Conservation (phyloP, 2,113 vertebrate genomes). For the Abramis brama region DNA sequence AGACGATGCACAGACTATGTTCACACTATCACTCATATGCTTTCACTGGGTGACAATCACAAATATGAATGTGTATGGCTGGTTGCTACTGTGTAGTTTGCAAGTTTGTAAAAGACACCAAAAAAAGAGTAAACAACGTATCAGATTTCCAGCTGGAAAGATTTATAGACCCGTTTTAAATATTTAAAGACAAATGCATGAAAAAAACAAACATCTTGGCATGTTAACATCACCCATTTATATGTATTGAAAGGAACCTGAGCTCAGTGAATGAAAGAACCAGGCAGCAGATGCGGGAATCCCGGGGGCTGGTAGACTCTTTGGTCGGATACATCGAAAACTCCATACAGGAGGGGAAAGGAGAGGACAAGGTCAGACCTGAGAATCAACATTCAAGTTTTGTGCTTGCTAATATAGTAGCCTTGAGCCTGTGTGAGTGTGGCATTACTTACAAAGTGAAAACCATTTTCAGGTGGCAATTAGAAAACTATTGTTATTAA, state of each 20-base stretch:
- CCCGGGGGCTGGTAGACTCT: constrained; percentile 86
- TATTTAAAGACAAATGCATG: neutral
- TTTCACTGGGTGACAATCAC: neutral
- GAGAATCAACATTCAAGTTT: neutral
- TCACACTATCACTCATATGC: neutral
- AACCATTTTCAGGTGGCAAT: neutral
- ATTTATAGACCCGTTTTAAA: neutral
- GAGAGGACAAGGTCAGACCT: constrained; percentile 86
- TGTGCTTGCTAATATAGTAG: neutral
- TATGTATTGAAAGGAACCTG: constrained; percentile 82
- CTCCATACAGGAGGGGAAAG: constrained; percentile 82
- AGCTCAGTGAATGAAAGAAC: constrained; percentile 94
- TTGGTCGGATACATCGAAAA: constrained; percentile 87
- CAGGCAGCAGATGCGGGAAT: constrained; percentile 92
- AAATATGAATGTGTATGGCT: neutral
- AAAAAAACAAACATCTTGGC: neutral
- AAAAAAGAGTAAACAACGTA: neutral
- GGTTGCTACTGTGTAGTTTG: neutral
- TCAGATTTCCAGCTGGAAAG: neutral
- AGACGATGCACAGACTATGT: neutral
- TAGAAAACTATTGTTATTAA: neutral
- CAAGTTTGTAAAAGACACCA: neutral
- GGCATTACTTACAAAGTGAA: neutral
- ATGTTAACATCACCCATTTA: constrained; percentile 5
- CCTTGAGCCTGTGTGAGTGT: neutral